phyloP scores from a whole-genome alignment of 2,113 vertebrate species.

The Fregetta grallaria region DNA sequence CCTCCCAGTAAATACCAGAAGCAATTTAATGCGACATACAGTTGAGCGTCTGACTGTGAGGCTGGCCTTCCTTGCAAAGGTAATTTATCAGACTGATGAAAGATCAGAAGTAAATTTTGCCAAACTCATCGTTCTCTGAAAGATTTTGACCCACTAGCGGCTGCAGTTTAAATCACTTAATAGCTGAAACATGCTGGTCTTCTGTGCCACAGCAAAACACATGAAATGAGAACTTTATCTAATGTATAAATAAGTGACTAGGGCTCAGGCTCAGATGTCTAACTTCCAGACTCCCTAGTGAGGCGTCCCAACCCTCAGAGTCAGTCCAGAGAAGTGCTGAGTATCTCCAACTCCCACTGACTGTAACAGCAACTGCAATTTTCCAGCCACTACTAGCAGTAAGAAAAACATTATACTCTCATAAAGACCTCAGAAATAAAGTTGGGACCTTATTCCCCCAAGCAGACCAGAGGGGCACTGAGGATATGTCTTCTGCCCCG shows the following conservation, averaged over 20 bases:
- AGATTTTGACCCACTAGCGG: background rate
- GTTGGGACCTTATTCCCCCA: background rate
- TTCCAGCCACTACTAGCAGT: background rate
- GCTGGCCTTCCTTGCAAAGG: background rate
- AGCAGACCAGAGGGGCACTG: accelerated
- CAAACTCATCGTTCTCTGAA: background rate
- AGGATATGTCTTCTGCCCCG: background rate
- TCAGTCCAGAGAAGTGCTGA: background rate
- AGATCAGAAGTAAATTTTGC: background rate
- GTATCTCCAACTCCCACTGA: background rate
- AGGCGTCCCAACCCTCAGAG: background rate
- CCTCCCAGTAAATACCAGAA: background rate
- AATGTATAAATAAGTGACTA: background rate
- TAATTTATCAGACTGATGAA: background rate
- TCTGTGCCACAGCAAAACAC: background rate
- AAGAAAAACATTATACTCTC: background rate
- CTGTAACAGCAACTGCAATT: background rate
- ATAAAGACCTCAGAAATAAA: background rate
- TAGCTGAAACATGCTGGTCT: background rate
- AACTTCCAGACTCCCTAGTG: background rate
- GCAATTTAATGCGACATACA: background rate
- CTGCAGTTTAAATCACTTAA: background rate
- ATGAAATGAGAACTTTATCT: background rate
- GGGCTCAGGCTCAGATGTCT: background rate
- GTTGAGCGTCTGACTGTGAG: background rate